Percentiles rank a stretch among this genome's conserved stretches.
phyloP scores from a whole-genome alignment of 2,888 invertebrate genomes.

The Tenthredo distinguenda region DNA sequence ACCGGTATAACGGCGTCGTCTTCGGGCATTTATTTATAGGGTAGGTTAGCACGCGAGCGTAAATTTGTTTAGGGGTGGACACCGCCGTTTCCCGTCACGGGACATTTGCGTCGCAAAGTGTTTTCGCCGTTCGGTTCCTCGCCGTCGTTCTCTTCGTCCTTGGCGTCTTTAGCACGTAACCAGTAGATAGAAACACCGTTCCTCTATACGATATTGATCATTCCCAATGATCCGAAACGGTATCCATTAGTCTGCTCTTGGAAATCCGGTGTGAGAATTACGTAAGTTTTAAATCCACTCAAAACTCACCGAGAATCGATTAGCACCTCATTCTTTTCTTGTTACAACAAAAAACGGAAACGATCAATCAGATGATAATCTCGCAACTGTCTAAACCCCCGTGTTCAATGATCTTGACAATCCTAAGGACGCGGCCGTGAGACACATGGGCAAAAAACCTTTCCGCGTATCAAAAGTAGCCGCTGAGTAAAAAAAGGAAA shows the following conservation, averaged over 20 bases:
- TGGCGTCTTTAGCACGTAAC: slow-evolving; percentile 14
- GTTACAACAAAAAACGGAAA: not conserved
- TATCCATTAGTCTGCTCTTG: slow-evolving; percentile 1
- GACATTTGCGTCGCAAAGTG: slow-evolving; percentile 70
- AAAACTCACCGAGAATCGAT: slow-evolving; percentile 26
- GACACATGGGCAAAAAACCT: not conserved
- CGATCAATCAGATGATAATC: slow-evolving; percentile 8
- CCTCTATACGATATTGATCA: not conserved
- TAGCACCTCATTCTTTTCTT: slow-evolving; percentile 10
- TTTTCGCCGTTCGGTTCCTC: slow-evolving; percentile 41
- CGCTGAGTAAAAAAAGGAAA: not conserved
- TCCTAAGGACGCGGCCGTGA: not conserved
- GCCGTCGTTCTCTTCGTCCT: not conserved
- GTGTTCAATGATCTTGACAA: slow-evolving; percentile 16
- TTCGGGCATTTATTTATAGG: slow-evolving; percentile 48
- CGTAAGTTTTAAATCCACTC: not conserved
- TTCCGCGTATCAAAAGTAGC: slow-evolving; percentile 23
- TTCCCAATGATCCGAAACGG: slow-evolving; percentile 16
- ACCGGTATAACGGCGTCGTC: slow-evolving; percentile 35
- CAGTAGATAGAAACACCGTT: not conserved
- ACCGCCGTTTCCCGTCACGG: slow-evolving; percentile 72
- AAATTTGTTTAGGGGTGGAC: slow-evolving; percentile 76
- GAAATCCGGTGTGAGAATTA: slow-evolving; percentile 9
- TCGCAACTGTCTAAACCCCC: slow-evolving; percentile 11
- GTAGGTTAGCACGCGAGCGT: slow-evolving; percentile 62